Percentiles rank a stretch among this genome's conserved stretches.
These are phyloP conservation scores for Haplotaxodon microlepis DNA, from an alignment of 2,113 vertebrate genomes.

Conservation along the genomic window DNA sequence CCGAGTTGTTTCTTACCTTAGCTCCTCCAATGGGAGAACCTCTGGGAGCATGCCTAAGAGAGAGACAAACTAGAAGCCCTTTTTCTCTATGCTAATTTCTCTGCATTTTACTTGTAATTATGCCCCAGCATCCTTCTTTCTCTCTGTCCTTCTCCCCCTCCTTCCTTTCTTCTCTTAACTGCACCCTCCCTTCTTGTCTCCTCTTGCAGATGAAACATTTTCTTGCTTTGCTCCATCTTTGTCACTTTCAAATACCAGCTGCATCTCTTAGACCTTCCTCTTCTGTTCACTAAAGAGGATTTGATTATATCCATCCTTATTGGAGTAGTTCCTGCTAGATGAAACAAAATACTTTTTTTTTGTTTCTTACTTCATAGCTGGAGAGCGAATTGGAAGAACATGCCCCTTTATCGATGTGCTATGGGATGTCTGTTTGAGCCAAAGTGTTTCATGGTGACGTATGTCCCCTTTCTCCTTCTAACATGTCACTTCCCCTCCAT, in stretches of 20 bases:
- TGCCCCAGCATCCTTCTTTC: conserved; percentile 51
- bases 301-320: conserved; percentile 55
- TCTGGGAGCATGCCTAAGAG: conserved; percentile 58
- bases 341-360: conserved; percentile 13
- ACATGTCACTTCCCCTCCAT: conserved; percentile 61
- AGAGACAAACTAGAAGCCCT: conserved; percentile 52
- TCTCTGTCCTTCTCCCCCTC: conserved; percentile 25
- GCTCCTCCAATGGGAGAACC: conserved; percentile 56
- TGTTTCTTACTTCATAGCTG: conserved; percentile 12
- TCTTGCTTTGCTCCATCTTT: conserved; percentile 32
- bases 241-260: conserved; percentile 43
- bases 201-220: conserved; percentile 58
- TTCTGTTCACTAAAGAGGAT: conserved; percentile 23
- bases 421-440: conserved; percentile 15
- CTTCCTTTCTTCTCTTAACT: conserved; percentile 5
- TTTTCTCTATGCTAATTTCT: conserved; percentile 60
- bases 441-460: conserved; percentile 50
- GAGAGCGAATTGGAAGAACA: conserved; percentile 45
- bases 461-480: conserved; percentile 59
- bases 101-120: conserved; percentile 62
- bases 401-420: conserved; percentile 33
- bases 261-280: conserved; percentile 20
- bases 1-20: conserved; percentile 59
- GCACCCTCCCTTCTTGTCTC: conserved; percentile 33
- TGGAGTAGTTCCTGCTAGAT: conserved; percentile 15